These are phyloP conservation scores for Anas capensis DNA, from an alignment of 2,797 vertebrate genomes.

Conservation along the genomic window DNA sequence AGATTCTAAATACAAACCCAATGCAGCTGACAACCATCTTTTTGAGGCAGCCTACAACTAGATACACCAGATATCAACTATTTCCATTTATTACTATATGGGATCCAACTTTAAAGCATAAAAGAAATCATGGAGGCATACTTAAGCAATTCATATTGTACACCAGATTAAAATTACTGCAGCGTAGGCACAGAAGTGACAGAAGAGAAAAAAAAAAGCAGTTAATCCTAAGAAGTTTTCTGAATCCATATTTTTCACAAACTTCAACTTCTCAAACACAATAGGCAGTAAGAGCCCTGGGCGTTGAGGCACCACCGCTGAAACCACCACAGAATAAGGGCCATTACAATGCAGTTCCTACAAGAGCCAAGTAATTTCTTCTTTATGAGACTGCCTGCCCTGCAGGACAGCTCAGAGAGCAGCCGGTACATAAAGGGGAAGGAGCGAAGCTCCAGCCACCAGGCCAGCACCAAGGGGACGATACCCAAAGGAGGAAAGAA, in stretches of 20 bases:
- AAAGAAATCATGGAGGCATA: not conserved
- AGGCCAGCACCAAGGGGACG: fast-evolving
- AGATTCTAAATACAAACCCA: slow-evolving; percentile 57
- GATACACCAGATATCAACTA: slow-evolving; percentile 30
- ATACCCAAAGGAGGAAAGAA: not conserved
- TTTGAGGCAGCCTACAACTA: slow-evolving; percentile 29
- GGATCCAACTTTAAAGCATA: slow-evolving; percentile 6
- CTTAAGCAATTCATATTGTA: not conserved
- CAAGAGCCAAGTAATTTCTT: not conserved
- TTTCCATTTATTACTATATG: slow-evolving; percentile 7
- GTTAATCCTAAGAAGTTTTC: not conserved
- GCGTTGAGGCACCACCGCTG: not conserved
- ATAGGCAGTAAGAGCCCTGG: not conserved
- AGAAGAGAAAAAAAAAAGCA: not conserved
- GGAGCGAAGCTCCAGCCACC: not conserved
- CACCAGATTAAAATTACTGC: not conserved
- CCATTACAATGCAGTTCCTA: not conserved
- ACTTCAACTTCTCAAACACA: not conserved
- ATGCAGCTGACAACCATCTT: slow-evolving; percentile 32
- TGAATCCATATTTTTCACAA: not conserved
- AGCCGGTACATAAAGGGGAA: not conserved
- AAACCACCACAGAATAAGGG: not conserved
- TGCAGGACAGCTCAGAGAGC: not conserved
- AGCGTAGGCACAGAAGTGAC: not conserved
- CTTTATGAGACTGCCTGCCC: not conserved